Base-by-base conservation (phyloP, 2,888 invertebrate genomes). In the Sarcophaga subvicina region DNA sequence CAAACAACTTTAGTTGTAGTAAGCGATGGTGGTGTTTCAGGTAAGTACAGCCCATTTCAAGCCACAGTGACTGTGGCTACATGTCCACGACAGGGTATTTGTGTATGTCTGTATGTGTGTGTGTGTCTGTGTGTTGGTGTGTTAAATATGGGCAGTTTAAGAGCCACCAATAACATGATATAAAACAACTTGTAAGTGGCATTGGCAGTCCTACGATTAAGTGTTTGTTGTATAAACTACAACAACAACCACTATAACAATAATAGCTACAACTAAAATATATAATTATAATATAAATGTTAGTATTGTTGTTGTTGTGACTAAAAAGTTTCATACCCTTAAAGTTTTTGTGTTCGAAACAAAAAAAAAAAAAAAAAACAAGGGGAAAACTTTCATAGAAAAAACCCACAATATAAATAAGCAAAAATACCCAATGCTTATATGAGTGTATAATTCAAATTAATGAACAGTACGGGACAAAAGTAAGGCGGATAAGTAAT, bases 91-190 rank as follows among this genome's bases (percentile, higher is more conserved):
- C 37, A 0, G 37, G 8, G 8, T 37, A 2, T 8, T 37, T 10
- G 37, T 0, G 54, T 54, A 2, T 54, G 4, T 17, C 2, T 49
- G 22, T 54, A 2, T 54, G 1, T 17, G 10, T 49, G 22, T 27
- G 20, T 59, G 60, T 63, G 17, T 71, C 27, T 77, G 71, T 77
- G 72, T 60, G 75, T 76, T 49, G 22, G 22, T 87, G 84, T 87
- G 87, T 87, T 84, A 87, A 87, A 87, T 82, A 84, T 87, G 87
- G 87, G 87, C 87, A 87, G 87, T 84, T 87, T 79, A 87, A 82
- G 67, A 54, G 81, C 81, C 81, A 75, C 79, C 84, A 87, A 87
- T 84, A 87, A 87, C 87, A 87, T 82, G 81, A 81, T 79, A 79
- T 72, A 81, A 81, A 79, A 84, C 81, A 84, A 54, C 81, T 76